Evolutionary conservation across 2,888 invertebrate genomes (phyloP), one percentile per base, ranked within the genome.

Genomic region (Lasioglossum malachurum): DNA sequence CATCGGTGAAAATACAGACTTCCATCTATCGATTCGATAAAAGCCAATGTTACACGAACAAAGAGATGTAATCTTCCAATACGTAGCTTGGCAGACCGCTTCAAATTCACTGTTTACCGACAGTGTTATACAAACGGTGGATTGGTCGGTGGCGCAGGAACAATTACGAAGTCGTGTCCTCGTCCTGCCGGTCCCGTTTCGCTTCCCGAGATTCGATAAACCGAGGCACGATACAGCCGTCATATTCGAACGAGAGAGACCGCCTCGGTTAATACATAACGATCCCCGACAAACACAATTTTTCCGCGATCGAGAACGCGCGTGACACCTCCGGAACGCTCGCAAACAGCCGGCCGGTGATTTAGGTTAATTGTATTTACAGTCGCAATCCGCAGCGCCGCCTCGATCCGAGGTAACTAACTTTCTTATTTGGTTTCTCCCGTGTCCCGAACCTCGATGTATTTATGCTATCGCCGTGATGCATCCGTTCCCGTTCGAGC

Each of bases 151-250:
- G 64, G 19, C 64, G 86, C 38, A 60, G 75, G 75, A 82, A 86
- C 69, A 78, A 87, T 87, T 80, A 87, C 46, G 27, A 80, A 64
- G 44, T 57, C n/a, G 57, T 12, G n/a, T 57, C n/a, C 57, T 57
- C n/a, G n/a, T n/a, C 12, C 23, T 57, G 57, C 57, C n/a, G 12
- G n/a, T 57, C n/a, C n/a, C 57, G 72, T 44, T 80, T 73, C 57
- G 76, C 74, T 73, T 79, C 27, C 67, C 35, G 67, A 74, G 80
- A 84, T 85, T 89, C 31, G 31, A 31, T 64, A 7, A 64, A 31
- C 64, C 64, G 64, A 64, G 64, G 92, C 93, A 94, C 94, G 89
- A 92, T 83, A 57, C 12, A n/a, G 57, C 90, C 93, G 90, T 91
- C 92, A 88, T 88, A 91, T 84, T 91, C 7, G 7, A 64, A 31